phyloP scores from a whole-genome alignment of 2,888 invertebrate genomes.

The Standfussiana lucernea region DNA sequence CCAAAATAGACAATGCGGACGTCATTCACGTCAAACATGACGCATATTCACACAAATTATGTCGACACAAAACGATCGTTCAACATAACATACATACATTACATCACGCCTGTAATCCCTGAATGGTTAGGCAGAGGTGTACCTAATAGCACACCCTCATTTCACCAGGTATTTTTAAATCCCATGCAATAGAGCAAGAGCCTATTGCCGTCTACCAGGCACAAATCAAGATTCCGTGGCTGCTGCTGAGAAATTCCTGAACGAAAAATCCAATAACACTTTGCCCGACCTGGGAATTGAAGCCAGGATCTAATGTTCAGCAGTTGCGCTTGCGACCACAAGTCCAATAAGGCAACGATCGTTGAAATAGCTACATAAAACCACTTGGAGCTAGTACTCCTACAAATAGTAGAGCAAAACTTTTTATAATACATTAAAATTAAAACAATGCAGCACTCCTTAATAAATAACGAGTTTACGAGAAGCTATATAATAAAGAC shows the following conservation, averaged over 20 bases:
- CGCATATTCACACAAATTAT: constrained; percentile 1
- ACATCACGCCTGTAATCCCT: background rate
- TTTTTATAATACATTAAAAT: constrained; percentile 71
- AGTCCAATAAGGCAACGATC: background rate
- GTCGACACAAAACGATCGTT: constrained; percentile 7
- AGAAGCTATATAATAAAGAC: constrained; percentile 86
- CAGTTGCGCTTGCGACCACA: background rate
- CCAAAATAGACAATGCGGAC: constrained; percentile 19
- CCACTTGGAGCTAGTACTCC: constrained; percentile 44
- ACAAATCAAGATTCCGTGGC: background rate
- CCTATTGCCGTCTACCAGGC: background rate
- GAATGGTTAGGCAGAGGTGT: background rate
- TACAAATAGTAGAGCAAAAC: constrained; percentile 54
- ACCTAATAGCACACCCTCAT: background rate
- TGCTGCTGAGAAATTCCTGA: background rate
- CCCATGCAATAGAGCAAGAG: too few species aligned
- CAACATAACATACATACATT: background rate
- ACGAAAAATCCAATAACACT: background rate
- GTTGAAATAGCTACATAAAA: constrained; percentile 21
- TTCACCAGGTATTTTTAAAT: background rate
- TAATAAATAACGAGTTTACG: constrained; percentile 85
- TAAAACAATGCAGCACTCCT: constrained; percentile 80
- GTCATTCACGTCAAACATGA: constrained; percentile 41
- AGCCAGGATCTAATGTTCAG: background rate
- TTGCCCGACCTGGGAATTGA: background rate